These are phyloP conservation scores for Leptinotarsa undecemlineata DNA, from an alignment of 1,140 invertebrate species.

Conservation along the genomic window DNA sequence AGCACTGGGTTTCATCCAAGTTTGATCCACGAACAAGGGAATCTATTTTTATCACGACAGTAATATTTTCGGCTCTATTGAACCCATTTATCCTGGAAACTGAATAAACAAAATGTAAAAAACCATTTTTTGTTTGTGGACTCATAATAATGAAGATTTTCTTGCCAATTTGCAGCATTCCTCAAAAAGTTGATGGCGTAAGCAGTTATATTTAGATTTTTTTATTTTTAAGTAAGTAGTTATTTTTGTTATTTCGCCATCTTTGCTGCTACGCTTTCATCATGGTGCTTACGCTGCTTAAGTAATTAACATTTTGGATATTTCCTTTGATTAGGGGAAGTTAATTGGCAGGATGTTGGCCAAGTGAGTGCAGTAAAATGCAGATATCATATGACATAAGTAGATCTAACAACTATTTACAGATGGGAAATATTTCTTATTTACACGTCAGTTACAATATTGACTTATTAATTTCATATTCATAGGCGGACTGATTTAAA, in stretches of 20 bases:
- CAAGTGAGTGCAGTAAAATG: too few relatives aligned
- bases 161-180: conserved; percentile 57
- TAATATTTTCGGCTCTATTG: neutral
- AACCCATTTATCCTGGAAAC: neutral
- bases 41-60: neutral
- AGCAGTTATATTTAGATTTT: conserved; percentile 61
- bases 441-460: too few relatives aligned
- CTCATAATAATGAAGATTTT: conserved; percentile 13
- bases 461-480: too few relatives aligned
- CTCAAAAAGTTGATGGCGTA: conserved; percentile 75
- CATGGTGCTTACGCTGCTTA: neutral
- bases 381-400: neutral
- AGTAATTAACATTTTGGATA: neutral
- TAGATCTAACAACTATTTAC: too few relatives aligned
- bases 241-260: conserved; percentile 26
- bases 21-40: neutral
- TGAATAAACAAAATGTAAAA: neutral
- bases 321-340: too few relatives aligned
- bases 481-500: too few relatives aligned
- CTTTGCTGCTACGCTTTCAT: conserved; percentile 4
- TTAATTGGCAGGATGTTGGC: too few relatives aligned
- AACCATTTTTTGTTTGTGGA: neutral
- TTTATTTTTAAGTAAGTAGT: conserved; percentile 50
- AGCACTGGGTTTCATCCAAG: too few relatives aligned
- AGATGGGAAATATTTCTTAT: too few relatives aligned